A percentile compares a stretch with the other conserved stretches of the same genome.
Conservation (phyloP, 2,888 invertebrate species). For the Watsonalla binaria region DNA sequence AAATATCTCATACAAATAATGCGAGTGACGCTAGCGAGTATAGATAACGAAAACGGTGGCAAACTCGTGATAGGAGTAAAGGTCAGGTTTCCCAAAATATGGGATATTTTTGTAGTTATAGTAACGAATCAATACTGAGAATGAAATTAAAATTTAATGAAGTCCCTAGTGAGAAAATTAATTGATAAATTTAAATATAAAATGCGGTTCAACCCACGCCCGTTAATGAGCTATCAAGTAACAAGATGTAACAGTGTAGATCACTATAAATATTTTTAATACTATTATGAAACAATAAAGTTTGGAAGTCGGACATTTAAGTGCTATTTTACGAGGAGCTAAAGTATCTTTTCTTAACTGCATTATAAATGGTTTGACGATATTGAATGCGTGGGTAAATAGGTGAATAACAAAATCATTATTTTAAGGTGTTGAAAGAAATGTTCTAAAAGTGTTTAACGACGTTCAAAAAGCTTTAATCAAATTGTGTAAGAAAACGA, state of each 20-base stretch:
- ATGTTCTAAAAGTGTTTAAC: too few species aligned
- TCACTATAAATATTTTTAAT: conserved; percentile 27
- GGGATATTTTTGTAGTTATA: too few species aligned
- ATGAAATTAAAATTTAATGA: too few species aligned
- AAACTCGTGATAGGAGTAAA: too few species aligned
- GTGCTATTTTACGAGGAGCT: conserved; percentile 45
- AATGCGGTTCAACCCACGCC: conserved; percentile 7
- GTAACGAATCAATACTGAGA: too few species aligned
- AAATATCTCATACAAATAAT: too few species aligned
- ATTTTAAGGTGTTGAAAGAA: not conserved
- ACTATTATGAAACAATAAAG: conserved; percentile 39
- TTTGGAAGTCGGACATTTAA: conserved; percentile 35
- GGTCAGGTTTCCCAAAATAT: too few species aligned
- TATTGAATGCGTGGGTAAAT: conserved; percentile 6
- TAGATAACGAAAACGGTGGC: too few species aligned
- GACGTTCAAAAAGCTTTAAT: too few species aligned
- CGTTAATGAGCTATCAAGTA: conserved; percentile 24
- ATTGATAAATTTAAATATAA: conserved; percentile 25
- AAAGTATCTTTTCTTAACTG: conserved; percentile 35
- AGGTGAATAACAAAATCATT: not conserved
- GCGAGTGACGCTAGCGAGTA: too few species aligned
- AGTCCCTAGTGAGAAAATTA: too few species aligned
- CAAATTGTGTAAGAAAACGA: too few species aligned
- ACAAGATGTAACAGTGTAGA: conserved; percentile 34
- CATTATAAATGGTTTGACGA: conserved; percentile 34